phyloP scores from a whole-genome alignment of 2,888 invertebrate genomes.

The Isoperla grammatica region DNA sequence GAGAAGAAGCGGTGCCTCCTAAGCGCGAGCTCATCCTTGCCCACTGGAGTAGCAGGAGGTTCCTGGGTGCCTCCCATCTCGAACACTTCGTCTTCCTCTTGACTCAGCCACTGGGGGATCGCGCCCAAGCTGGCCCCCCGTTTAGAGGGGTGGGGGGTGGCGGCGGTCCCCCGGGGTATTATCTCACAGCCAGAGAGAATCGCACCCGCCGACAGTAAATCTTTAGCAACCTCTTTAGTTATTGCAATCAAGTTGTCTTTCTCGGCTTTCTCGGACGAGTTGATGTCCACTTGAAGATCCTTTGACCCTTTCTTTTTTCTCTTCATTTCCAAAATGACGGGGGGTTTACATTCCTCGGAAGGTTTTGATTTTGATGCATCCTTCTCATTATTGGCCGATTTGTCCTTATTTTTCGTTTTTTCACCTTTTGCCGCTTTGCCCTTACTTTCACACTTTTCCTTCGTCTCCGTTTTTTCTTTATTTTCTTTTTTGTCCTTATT shows the following conservation, averaged over 20 bases:
- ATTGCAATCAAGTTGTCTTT: slow-evolving; percentile 1
- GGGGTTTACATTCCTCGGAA: no score
- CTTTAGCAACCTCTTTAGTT: neutral
- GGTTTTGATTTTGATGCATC: no score
- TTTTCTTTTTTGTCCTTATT: no score
- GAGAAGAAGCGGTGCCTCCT: slow-evolving; percentile 72
- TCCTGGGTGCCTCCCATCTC: slow-evolving; percentile 50
- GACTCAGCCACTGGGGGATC: slow-evolving; percentile 28
- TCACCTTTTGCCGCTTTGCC: no score
- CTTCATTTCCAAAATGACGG: no score
- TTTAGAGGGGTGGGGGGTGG: slow-evolving; percentile 30
- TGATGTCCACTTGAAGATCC: no score
- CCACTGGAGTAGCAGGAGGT: slow-evolving; percentile 70
- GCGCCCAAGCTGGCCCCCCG: slow-evolving; percentile 25
- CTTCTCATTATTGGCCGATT: no score
- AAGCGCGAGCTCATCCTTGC: slow-evolving; percentile 70
- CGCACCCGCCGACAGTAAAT: slow-evolving; percentile 6
- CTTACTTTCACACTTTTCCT: no score
- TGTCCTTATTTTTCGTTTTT: no score
- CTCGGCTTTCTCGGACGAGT: neutral
- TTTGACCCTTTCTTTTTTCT: no score
- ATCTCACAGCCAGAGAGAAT: slow-evolving; percentile 12
- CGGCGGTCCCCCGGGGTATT: slow-evolving; percentile 15
- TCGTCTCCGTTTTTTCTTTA: no score
- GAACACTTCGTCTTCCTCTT: slow-evolving; percentile 36